Percentiles rank a stretch among this genome's conserved stretches.
Conservation (phyloP, 1,140 invertebrate genomes). For the Neocloeon triangulifer region DNA sequence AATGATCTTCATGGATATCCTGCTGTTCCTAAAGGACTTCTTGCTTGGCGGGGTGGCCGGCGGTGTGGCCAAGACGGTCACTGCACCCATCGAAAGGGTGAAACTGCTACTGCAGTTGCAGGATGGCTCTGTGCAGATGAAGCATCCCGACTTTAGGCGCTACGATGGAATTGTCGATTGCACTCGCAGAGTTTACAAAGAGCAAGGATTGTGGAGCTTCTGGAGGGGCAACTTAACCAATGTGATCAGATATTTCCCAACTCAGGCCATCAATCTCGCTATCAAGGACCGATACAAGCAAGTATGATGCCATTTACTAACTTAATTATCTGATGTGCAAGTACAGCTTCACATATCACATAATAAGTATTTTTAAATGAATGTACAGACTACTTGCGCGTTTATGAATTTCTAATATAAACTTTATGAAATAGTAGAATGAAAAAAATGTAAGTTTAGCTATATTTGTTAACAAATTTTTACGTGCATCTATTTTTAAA, state of each 20-base stretch:
- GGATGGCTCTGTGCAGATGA: slow-evolving; percentile 63
- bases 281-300: slow-evolving; percentile 83
- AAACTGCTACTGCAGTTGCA: slow-evolving; percentile 83
- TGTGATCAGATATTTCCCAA: slow-evolving; percentile 83
- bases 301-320: too few relatives aligned
- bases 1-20: too few relatives aligned
- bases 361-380: too few relatives aligned
- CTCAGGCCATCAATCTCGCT: slow-evolving; percentile 87
- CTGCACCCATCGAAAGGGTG: slow-evolving; percentile 80
- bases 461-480: too few relatives aligned
- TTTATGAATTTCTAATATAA: too few relatives aligned
- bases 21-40: slow-evolving; percentile 60
- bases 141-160: slow-evolving; percentile 49
- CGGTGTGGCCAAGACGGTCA: slow-evolving; percentile 69
- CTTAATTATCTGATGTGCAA: too few relatives aligned
- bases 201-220: slow-evolving; percentile 68
- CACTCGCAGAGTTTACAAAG: slow-evolving; percentile 66
- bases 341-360: too few relatives aligned
- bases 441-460: too few relatives aligned
- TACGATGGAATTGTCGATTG: slow-evolving; percentile 73
- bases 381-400: too few relatives aligned
- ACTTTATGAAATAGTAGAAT: too few relatives aligned
- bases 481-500: too few relatives aligned
- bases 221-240: slow-evolving; percentile 93
- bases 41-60: slow-evolving; percentile 72